These are phyloP conservation scores for Orientallactaga bullata DNA, from an alignment of 2,113 vertebrate genomes.

Conservation along the genomic window DNA sequence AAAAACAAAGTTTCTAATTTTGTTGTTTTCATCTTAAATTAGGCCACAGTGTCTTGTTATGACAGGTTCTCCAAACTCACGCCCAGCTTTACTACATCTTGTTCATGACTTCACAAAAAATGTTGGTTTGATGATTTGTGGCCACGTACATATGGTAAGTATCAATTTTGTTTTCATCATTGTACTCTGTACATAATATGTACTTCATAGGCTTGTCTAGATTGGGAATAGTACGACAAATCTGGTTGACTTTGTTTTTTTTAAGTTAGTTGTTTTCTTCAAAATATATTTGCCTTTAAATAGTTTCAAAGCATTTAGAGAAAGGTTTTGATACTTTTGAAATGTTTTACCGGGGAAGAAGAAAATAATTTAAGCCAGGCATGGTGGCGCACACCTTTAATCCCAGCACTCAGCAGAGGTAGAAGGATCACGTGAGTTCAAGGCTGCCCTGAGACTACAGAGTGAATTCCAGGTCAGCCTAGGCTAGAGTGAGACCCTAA, in stretches of 20 bases:
- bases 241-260: background rate
- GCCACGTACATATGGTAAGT: conserved; percentile 95
- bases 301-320: background rate
- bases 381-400: too few species aligned
- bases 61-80: conserved; percentile 96
- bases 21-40: conserved; percentile 53
- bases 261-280: conserved; percentile 38
- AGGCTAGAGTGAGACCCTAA: too few species aligned
- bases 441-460: too few species aligned
- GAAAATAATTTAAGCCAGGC: too few species aligned
- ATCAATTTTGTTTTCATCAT: conserved; percentile 43
- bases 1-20: conserved; percentile 46
- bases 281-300: conserved; percentile 17
- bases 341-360: background rate
- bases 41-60: conserved; percentile 99
- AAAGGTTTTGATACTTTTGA: background rate
- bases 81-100: conserved; percentile 96
- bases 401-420: too few species aligned
- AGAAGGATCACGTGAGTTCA: too few species aligned
- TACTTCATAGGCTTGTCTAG: background rate
- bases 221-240: conserved; percentile 31
- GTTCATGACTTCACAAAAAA: conserved; percentile 99
- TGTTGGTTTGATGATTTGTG: conserved; percentile 98
- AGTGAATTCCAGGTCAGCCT: too few species aligned
- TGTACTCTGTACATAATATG: background rate